Evolutionary conservation across 2,113 vertebrate species (phyloP), one percentile per base, ranked within the genome.

Genomic region (Macrotus californicus): DNA sequence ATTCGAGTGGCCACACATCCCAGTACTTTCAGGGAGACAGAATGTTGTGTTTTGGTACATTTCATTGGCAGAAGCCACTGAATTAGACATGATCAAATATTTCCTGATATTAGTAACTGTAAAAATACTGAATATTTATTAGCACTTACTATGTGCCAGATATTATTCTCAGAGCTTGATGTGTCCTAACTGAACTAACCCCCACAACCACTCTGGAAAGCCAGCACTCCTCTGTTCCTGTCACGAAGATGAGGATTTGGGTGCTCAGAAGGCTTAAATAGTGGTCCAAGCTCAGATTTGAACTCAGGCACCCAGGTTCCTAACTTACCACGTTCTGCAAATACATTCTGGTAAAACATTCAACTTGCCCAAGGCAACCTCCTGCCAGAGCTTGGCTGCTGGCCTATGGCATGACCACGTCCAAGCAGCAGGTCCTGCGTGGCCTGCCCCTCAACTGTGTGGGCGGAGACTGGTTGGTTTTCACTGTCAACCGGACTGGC

Each of bases 381-480:
- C 48, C 94, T 82, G 86, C 84, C 52, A 24, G 67, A 52, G 46
- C 52, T 11, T 2, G 77, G 24, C 77, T 5, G 9, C 70, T 5
- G 52, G 79, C 70, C 91, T 2, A 43, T 52, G 64, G 69, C 34
- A 1, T 21, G 31, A 88, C 54, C 52, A 41, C 36, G 64, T 21
- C 52, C 13, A 26, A 10, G 43, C 43, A 24, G 39, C 3, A 0
- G 18, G n/a, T 70, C 75, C 79, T 59, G 69, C 43, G 48, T 1
- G n/a, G n/a, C 92, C 86, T 69, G 94, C 73, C 75, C 39, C 0
- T 0, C 4, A 43, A 15, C 75, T 79, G 41, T 1, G 6, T 81
- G 91, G 89, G 94, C 5, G 54, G 88, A 80, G 61, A 79, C 88
- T 6, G 7, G 70, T 59, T 64, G 36, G 77, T 79, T 82, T 80